These are phyloP conservation scores for Panzeria rudis DNA, from an alignment of 2,888 invertebrate genomes.

Conservation along the genomic window DNA sequence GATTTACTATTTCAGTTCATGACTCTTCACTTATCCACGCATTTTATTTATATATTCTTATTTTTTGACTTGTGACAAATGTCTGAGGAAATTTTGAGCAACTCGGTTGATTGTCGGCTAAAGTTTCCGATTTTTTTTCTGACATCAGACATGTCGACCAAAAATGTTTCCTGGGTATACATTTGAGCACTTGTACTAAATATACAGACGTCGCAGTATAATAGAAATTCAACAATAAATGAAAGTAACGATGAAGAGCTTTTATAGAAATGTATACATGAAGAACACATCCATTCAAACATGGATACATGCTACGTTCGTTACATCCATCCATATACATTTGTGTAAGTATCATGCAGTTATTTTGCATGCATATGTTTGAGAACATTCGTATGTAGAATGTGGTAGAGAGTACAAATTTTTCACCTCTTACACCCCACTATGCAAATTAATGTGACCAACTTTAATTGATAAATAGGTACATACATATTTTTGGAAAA, in stretches of 20 bases:
- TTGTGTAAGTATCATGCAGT: not conserved
- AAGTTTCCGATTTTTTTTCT: too few species aligned
- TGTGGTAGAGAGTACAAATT: not conserved
- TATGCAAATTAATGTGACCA: conserved; percentile 1
- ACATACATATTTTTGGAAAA: too few species aligned
- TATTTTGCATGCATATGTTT: not conserved
- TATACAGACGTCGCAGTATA: too few species aligned
- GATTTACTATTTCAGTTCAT: too few species aligned
- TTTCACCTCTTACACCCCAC: conserved; percentile 10
- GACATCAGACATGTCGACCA: too few species aligned
- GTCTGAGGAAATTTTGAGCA: too few species aligned
- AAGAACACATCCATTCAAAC: not conserved
- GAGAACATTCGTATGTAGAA: not conserved
- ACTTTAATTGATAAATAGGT: not conserved
- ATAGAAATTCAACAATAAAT: conserved; percentile 21
- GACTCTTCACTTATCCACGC: too few species aligned
- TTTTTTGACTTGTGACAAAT: too few species aligned
- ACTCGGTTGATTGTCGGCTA: too few species aligned
- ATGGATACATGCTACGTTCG: not conserved
- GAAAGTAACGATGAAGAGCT: conserved; percentile 49
- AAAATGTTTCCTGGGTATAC: too few species aligned
- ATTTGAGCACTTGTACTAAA: too few species aligned
- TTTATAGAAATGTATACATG: conserved; percentile 32
- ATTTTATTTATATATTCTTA: too few species aligned
- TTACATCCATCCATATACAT: not conserved